phyloP scores from a whole-genome alignment of 2,113 vertebrate species.

The Tychaedon coryphoeus region DNA sequence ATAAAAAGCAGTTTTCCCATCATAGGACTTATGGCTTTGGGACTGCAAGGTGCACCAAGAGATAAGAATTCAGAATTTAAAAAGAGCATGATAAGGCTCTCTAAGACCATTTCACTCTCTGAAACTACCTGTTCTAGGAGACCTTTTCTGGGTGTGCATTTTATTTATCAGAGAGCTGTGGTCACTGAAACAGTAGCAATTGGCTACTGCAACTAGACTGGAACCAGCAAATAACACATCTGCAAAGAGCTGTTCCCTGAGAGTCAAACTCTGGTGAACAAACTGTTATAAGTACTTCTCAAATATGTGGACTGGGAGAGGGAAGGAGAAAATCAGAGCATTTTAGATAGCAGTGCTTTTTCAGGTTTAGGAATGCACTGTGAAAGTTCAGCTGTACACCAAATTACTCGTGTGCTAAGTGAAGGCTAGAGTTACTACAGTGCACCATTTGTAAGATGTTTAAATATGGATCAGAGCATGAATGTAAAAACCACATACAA shows the following conservation, averaged over 20 bases:
- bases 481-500: neutral
- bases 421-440: neutral
- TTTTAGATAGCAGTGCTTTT: neutral
- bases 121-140: constrained; percentile 46
- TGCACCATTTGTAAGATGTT: neutral
- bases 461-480: constrained; percentile 6
- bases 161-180: constrained; percentile 19
- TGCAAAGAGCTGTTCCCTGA: neutral
- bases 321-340: neutral
- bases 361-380: neutral
- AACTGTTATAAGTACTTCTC: neutral
- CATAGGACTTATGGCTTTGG: constrained; percentile 55
- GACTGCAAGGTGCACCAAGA: constrained; percentile 64
- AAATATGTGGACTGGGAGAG: neutral
- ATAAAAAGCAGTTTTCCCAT: constrained; percentile 54
- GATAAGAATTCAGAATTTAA: constrained; percentile 71
- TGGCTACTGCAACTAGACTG: constrained; percentile 1
- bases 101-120: constrained; percentile 48
- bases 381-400: neutral
- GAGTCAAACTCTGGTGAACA: constrained; percentile 4
- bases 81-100: constrained; percentile 58
- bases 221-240: constrained; percentile 22
- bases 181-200: constrained; percentile 48
- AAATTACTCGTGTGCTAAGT: neutral
- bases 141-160: constrained; percentile 8